Conservation (phyloP, 1,140 invertebrate species). For the Schlechtendalia chinensis region DNA sequence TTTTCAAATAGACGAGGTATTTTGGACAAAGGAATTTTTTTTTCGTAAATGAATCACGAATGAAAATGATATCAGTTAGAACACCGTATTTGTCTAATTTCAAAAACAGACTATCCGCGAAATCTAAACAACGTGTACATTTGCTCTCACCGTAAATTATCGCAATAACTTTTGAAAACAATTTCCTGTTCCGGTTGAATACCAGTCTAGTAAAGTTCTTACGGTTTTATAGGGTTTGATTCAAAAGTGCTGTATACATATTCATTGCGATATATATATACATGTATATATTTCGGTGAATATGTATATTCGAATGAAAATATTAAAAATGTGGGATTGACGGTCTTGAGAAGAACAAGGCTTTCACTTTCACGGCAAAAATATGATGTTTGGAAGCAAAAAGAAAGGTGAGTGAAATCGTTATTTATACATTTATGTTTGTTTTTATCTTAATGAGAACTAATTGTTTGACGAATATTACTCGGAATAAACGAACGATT, state of each 20-base stretch:
- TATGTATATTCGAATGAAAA: constrained; percentile 34
- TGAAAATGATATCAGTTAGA: too few species aligned
- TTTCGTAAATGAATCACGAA: too few species aligned
- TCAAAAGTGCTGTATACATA: neutral
- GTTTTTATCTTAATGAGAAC: neutral
- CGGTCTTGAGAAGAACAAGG: constrained; percentile 29
- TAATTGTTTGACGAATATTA: too few species aligned
- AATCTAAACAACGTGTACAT: too few species aligned
- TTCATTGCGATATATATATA: too few species aligned
- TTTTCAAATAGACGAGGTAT: neutral
- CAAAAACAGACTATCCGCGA: too few species aligned
- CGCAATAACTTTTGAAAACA: too few species aligned
- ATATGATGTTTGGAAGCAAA: constrained; percentile 46
- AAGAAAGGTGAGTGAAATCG: constrained; percentile 35
- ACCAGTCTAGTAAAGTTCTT: neutral
- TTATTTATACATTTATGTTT: too few species aligned
- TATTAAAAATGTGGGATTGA: constrained; percentile 17
- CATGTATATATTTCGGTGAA: constrained; percentile 15
- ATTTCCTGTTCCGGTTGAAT: too few species aligned
- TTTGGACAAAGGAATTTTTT: neutral
- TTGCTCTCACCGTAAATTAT: too few species aligned
- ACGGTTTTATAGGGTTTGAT: constrained; percentile 5
- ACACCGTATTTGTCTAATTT: too few species aligned
- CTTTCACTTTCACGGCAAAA: constrained; percentile 18
- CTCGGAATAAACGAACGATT: too few species aligned